Evolutionary conservation across 2,888 invertebrate genomes (phyloP).

Genomic region (Eupeodes luniger): DNA sequence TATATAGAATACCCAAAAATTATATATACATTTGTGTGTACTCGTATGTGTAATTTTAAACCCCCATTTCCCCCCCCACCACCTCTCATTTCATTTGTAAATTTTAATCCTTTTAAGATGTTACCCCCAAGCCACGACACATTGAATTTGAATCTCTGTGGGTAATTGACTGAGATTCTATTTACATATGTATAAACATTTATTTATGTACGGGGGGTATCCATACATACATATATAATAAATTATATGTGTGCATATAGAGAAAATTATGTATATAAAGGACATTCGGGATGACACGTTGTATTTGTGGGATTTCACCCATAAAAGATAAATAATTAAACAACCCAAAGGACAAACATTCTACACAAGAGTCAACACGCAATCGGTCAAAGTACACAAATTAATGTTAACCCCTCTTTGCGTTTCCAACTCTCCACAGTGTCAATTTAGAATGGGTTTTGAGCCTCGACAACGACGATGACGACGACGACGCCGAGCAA

Average conservation of each 20-base stretch:
- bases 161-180: slow-evolving; percentile 74
- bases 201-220: not conserved
- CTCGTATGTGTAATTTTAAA: too few species aligned
- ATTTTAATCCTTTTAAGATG: slow-evolving; percentile 59
- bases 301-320: slow-evolving; percentile 50
- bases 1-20: not conserved
- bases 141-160: slow-evolving; percentile 72
- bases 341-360: slow-evolving; percentile 61
- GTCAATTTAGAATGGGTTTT: slow-evolving; percentile 24
- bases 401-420: slow-evolving; percentile 41
- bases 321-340: slow-evolving; percentile 73
- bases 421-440: not conserved
- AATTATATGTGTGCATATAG: not conserved
- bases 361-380: slow-evolving; percentile 61
- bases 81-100: slow-evolving; percentile 25
- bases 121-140: slow-evolving; percentile 47
- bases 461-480: too few species aligned
- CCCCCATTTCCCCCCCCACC: not conserved
- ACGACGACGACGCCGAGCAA: too few species aligned
- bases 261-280: not conserved
- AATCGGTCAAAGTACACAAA: slow-evolving; percentile 66
- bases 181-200: not conserved
- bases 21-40: too few species aligned
- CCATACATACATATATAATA: not conserved
- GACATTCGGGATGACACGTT: slow-evolving; percentile 45